These are phyloP conservation scores for Erethizon dorsatum DNA, from an alignment of 2,797 vertebrate genomes.

Conservation along the genomic window DNA sequence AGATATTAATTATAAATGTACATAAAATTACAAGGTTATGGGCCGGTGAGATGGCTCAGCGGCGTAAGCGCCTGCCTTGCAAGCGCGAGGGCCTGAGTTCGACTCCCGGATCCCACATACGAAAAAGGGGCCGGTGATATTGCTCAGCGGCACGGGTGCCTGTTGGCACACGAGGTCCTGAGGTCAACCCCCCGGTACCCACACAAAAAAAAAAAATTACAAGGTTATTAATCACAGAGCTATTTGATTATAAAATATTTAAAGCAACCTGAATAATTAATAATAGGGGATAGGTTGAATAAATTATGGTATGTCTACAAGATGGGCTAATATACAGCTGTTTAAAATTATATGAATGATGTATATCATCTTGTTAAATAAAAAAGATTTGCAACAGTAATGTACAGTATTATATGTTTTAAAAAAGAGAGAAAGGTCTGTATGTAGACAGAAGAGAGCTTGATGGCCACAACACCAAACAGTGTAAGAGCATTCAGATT, in stretches of 20 bases:
- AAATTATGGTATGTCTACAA: slow-evolving; percentile 37
- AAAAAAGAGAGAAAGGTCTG: not conserved
- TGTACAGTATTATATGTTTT: not conserved
- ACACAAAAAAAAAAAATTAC: no score
- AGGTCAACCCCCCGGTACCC: no score
- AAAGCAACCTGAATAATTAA: slow-evolving; percentile 44
- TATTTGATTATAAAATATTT: slow-evolving; percentile 60
- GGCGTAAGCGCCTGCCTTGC: no score
- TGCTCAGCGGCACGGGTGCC: no score
- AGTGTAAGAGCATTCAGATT: not conserved
- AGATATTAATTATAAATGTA: slow-evolving; percentile 47
- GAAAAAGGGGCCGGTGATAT: no score
- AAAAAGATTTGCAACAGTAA: not conserved
- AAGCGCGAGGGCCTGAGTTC: no score
- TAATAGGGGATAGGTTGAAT: not conserved
- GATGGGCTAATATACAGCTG: not conserved
- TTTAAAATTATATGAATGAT: slow-evolving; percentile 33
- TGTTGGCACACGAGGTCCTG: no score
- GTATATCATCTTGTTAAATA: not conserved
- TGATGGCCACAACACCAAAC: not conserved
- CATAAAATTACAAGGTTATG: slow-evolving; percentile 41
- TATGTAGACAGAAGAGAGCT: not conserved
- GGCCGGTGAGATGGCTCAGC: no score
- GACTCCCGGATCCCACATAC: no score
- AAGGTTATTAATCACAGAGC: slow-evolving; percentile 15